These are phyloP conservation scores for Conomelus anceps DNA, from an alignment of 2,888 invertebrate genomes.

Conservation along the genomic window DNA sequence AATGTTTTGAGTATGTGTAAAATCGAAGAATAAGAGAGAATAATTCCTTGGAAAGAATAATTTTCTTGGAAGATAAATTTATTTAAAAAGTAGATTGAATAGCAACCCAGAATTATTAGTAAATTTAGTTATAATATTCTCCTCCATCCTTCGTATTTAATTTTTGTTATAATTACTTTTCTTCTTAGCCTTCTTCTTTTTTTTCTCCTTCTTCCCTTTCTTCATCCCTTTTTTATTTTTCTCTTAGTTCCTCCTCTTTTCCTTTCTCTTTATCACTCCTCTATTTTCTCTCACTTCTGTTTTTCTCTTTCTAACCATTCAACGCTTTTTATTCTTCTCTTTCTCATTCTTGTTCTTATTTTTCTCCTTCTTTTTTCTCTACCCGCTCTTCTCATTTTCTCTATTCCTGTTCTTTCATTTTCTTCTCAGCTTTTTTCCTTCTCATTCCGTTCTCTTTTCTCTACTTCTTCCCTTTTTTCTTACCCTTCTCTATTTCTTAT, in stretches of 20 bases:
- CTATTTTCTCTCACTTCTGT: neutral
- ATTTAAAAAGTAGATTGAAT: no score
- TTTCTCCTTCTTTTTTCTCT: neutral
- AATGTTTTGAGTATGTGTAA: no score
- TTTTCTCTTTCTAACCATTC: neutral
- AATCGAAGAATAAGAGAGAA: no score
- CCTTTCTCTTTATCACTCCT: neutral
- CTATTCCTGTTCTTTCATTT: neutral
- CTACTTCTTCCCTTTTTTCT: neutral
- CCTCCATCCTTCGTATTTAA: neutral
- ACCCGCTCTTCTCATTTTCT: neutral
- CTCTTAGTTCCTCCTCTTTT: slow-evolving; percentile 4
- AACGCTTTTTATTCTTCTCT: neutral
- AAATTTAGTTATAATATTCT: no score
- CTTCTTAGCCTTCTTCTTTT: neutral
- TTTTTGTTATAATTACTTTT: neutral
- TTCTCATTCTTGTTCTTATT: neutral
- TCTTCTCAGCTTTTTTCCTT: neutral
- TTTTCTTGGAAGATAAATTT: no score
- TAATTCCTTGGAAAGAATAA: no score
- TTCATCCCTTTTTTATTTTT: slow-evolving; percentile 1
- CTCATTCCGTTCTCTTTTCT: neutral
- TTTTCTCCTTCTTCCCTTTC: neutral
- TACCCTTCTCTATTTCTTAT: neutral
- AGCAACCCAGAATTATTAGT: no score